Base-by-base conservation (phyloP, 2,888 invertebrate genomes). In the Biston stratarius region DNA sequence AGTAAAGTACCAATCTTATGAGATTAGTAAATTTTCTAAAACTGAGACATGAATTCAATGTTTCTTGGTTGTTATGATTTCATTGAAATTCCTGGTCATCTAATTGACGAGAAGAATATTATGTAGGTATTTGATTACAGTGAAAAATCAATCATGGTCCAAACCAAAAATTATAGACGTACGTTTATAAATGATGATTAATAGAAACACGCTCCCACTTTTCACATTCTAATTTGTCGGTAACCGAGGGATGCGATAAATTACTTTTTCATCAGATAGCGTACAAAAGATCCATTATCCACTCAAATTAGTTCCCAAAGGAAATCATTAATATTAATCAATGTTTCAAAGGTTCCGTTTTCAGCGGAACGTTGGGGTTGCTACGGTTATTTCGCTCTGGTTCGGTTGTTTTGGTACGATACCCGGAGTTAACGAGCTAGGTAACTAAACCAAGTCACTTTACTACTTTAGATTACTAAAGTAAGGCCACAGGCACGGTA, bases 281-380 rank as follows among this genome's bases (percentile, higher is more conserved):
- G 67, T 61, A 90, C 91, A 90, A 91, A 90, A 90, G 90, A 84
- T 85, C 91, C 89, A 92, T 92, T 92, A 91, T 91, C 87, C 89
- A 90, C 88, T 89, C 87, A 91, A 93, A 92, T 92, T 92, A 89
- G 90, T 86, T 89, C 82, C 82, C 83, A 74, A 81, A 83, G 86
- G 86, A 88, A 89, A 89, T 88, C 90, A 90, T 93, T 92, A 91
- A 92, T 93, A 88, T 90, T 90, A 90, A 91, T 92, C 90, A 89
- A 83, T 83, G 85, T 86, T 88, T 85, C 83, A 89, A 90, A 89
- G 88, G 85, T 81, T 84, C 60, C 60, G 67, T 60, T 68, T 64
- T 64, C 45, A 48, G 55, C 14, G 40, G 58, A 61, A 62, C 56
- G 67, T 7, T 45, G 40, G 38, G 51, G 63, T 34, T 58, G 58